Base-by-base conservation (phyloP, 2,888 invertebrate species). In the Nematopogon swammerdamellus region DNA sequence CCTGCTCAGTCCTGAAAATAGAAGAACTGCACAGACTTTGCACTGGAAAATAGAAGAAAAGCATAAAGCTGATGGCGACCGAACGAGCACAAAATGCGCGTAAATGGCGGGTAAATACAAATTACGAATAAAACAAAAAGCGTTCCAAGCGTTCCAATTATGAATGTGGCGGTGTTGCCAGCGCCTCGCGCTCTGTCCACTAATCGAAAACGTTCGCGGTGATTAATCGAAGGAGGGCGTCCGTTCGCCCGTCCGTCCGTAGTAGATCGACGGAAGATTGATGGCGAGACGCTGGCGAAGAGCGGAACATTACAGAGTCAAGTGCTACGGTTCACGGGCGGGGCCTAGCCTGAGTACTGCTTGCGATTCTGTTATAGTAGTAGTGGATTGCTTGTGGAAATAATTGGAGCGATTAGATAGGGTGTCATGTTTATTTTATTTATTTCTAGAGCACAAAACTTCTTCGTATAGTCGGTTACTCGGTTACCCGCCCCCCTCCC, bases 161-260 rank as follows among this genome's bases (percentile, higher is more conserved):
- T 61, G 63, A 65, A 62, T 36, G 36, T 14, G 36, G 36, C 36
- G 11, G 36, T 36, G 36, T 36, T 36, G 36, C 36, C 36, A 8
- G 36, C 8, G 8, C n/a, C n/a, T n/a, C n/a, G n/a, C 25, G 25
- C 25, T 36, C 36, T 36, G 36, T 36, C 36, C 11, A 36, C 68
- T 74, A 74, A 75, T 75, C 74, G 74, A 76, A 72, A 70, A 70
- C 71, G 68, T 64, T 69, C 65, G 53, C 45, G 51, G 65, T 75
- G 75, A 77, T 76, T 74, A 73, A 76, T 74, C 67, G 72, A 65
- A 67, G 64, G 67, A 70, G 68, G 67, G 70, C 62, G 64, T 53
- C 65, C 56, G 60, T 36, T 3, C 8, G 36, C 8, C 44, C 11
- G 18, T 6, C 18, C 2, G 19, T 6, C 6, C 4, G 8, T 44